Percentiles rank a stretch among this genome's conserved stretches.
Evolutionary conservation across 2,113 vertebrate species (phyloP).

Genomic region (Gorilla gorilla): DNA sequence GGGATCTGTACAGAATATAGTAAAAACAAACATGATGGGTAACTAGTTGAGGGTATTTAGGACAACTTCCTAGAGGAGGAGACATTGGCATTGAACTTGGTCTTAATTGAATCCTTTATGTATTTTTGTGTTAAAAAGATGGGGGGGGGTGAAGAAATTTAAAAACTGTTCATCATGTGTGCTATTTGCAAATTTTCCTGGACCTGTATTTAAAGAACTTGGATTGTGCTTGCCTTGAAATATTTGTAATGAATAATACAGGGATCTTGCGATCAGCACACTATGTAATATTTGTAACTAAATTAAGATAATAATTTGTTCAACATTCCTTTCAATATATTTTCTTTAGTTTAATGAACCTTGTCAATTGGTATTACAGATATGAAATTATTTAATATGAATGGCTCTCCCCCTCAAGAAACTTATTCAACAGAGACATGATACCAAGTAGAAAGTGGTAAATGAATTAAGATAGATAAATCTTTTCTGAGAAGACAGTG

Average conservation of each 20-base stretch:
- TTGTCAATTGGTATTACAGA: background rate
- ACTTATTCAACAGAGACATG: background rate
- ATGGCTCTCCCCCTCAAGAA: background rate
- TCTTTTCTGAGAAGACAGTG: background rate
- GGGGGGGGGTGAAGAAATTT: background rate
- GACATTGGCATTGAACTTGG: background rate
- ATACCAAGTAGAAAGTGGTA: background rate
- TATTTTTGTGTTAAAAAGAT: background rate
- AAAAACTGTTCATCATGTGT: background rate
- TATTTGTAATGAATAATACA: background rate
- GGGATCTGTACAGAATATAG: background rate
- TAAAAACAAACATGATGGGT: background rate
- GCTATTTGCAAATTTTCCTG: background rate
- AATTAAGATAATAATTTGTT: slow-evolving; percentile 1
- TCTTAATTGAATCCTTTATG: background rate
- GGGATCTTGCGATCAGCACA: background rate
- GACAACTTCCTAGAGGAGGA: background rate
- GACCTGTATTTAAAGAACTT: background rate
- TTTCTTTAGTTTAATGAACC: background rate
- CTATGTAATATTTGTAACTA: background rate
- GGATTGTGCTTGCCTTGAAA: background rate
- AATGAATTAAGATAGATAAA: background rate
- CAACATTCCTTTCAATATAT: background rate
- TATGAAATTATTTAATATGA: background rate
- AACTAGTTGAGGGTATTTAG: background rate